A percentile compares a stretch with the other conserved stretches of the same genome.
These are phyloP conservation scores for Drosophila pallidifrons DNA, from an alignment of 1,140 invertebrate genomes.

Conservation along the genomic window DNA sequence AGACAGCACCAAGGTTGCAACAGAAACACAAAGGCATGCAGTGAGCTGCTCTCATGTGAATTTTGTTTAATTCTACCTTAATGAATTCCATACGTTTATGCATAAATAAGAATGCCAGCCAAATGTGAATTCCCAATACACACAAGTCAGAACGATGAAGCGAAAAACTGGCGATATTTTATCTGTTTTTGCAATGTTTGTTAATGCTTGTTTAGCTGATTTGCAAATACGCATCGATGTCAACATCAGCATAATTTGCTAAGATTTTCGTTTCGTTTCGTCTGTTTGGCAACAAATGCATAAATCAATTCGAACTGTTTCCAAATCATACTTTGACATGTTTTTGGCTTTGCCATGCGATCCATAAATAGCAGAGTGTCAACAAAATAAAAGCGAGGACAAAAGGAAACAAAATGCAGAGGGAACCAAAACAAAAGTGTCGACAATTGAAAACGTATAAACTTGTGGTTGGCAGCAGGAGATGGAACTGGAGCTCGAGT, in stretches of 20 bases:
- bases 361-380: conserved; percentile 62
- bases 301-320: conserved; percentile 62
- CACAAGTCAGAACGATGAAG: neutral
- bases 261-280: conserved; percentile 16
- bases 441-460: conserved; percentile 29
- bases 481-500: neutral
- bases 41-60: neutral
- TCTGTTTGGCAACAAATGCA: conserved; percentile 49
- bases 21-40: too few species aligned
- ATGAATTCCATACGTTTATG: neutral
- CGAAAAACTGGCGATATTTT: conserved; percentile 5
- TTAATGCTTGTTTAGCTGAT: conserved; percentile 32
- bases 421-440: conserved; percentile 28
- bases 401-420: conserved; percentile 13
- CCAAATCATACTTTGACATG: conserved; percentile 58
- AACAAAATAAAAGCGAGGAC: conserved; percentile 63
- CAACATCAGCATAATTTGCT: conserved; percentile 27
- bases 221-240: conserved; percentile 33
- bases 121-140: neutral
- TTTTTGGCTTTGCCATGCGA: conserved; percentile 38
- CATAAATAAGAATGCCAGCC: neutral
- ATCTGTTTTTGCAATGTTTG: conserved; percentile 17
- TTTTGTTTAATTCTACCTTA: neutral
- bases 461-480: conserved; percentile 17
- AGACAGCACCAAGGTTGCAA: too few species aligned